Percentiles rank a stretch among this genome's conserved stretches.
These are phyloP conservation scores for Lasioglossum oenotherae DNA, from an alignment of 2,888 invertebrate genomes.

Conservation along the genomic window DNA sequence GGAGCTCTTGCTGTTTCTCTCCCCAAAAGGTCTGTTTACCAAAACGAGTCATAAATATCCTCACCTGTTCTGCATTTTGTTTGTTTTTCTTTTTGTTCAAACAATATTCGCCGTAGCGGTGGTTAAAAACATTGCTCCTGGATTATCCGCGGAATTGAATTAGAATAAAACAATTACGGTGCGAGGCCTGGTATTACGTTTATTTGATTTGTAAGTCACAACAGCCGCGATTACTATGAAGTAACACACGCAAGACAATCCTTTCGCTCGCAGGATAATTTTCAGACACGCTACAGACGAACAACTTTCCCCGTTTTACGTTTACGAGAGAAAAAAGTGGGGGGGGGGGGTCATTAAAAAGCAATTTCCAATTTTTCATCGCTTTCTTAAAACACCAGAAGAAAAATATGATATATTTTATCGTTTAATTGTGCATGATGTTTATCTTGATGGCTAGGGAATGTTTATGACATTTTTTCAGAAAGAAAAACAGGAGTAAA, in stretches of 20 bases:
- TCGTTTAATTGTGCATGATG: neutral
- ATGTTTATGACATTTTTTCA: neutral
- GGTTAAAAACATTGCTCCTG: neutral
- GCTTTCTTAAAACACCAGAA: neutral
- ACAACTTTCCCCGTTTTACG: neutral
- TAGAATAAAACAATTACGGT: neutral
- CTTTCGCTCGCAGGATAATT: neutral
- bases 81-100: neutral
- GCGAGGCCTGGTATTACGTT: neutral
- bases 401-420: neutral
- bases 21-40: slow-evolving; percentile 25
- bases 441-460: neutral
- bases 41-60: slow-evolving; percentile 29
- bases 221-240: neutral
- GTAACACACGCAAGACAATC: neutral
- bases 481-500: neutral
- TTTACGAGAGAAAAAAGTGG: neutral
- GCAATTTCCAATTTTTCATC: neutral
- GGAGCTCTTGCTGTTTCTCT: slow-evolving; percentile 28
- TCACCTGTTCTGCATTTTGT: slow-evolving; percentile 27
- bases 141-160: neutral
- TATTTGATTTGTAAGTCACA: neutral
- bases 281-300: neutral
- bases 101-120: neutral
- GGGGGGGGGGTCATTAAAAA: neutral